phyloP scores from a whole-genome alignment of 37 sponge, comb jelly and placozoan genomes.

The Cliona cf. orientalis region DNA sequence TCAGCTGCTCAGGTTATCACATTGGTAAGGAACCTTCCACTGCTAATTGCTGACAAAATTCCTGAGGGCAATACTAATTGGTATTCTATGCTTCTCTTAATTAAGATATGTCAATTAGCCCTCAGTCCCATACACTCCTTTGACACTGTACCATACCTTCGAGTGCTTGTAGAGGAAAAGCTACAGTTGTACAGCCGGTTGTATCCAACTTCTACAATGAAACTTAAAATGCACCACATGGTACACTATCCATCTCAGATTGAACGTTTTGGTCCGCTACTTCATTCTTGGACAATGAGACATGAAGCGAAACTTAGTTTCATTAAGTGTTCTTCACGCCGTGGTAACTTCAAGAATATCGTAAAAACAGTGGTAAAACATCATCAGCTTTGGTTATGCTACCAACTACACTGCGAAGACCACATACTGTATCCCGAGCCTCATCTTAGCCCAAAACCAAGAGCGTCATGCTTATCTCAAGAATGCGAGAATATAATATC shows the following conservation, averaged over 20 bases:
- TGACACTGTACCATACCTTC: conserved; percentile 38
- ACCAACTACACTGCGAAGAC: conserved; percentile 19
- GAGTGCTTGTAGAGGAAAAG: conserved; percentile 50
- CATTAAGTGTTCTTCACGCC: conserved; percentile 35
- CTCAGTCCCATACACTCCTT: conserved; percentile 16
- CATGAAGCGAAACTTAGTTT: conserved; percentile 63
- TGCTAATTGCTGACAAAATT: conserved; percentile 53
- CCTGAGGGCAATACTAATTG: conserved; percentile 51
- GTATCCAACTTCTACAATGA: conserved; percentile 29
- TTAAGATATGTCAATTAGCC: conserved; percentile 36
- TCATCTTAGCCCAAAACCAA: conserved; percentile 18
- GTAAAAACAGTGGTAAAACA: conserved; percentile 27
- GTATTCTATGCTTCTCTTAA: conserved; percentile 46
- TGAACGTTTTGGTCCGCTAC: conserved; percentile 36
- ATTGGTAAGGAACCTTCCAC: conserved; percentile 24
- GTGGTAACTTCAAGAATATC: conserved; percentile 50
- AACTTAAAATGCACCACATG: conserved; percentile 53
- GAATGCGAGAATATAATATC: too few species aligned
- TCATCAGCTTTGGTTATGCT: conserved; percentile 49
- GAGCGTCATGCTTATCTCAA: too few species aligned
- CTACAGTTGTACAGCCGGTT: conserved; percentile 20
- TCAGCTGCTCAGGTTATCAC: conserved; percentile 54
- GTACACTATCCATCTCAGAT: conserved; percentile 61
- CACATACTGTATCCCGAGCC: conserved; percentile 7
- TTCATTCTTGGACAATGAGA: conserved; percentile 47